These are phyloP conservation scores for Propithecus coquereli DNA, from an alignment of 2,113 vertebrate species.

Conservation along the genomic window DNA sequence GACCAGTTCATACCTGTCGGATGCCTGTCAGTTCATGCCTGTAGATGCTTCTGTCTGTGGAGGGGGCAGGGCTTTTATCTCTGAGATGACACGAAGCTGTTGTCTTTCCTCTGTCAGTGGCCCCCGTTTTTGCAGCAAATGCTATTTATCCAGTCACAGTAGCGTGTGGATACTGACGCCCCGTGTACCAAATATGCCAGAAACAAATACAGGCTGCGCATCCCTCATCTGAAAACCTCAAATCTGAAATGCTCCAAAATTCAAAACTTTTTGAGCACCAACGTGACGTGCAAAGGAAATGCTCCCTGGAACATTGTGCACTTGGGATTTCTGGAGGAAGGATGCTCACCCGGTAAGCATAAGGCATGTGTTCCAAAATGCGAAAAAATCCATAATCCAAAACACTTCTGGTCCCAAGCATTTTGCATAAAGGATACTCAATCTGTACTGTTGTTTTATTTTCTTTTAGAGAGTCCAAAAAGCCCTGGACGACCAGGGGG, in stretches of 20 bases:
- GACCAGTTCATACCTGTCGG: not conserved
- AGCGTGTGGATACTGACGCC: rapidly evolving
- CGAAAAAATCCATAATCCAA: not conserved
- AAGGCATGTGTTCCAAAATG: not conserved
- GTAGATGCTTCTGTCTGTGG: not conserved
- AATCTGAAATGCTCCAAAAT: not conserved
- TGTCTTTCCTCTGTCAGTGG: not conserved
- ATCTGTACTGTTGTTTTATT: not conserved
- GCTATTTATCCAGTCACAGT: not conserved
- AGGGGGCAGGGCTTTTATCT: not conserved
- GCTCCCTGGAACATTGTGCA: not conserved
- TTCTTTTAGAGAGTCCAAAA: not conserved
- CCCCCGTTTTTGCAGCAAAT: not conserved
- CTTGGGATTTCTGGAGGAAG: not conserved
- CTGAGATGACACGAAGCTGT: not conserved
- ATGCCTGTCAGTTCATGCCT: not conserved
- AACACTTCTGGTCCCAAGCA: not conserved
- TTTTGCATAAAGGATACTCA: not conserved
- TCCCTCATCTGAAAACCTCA: not conserved
- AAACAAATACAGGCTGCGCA: too few relatives aligned
- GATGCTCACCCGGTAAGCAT: not conserved
- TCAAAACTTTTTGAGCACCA: not conserved
- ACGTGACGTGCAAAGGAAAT: not conserved
- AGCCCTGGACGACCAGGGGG: rapidly evolving
- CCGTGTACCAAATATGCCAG: rapidly evolving